Evolutionary conservation across 2,113 vertebrate genomes (phyloP).

Genomic region (Notiomystis cincta): DNA sequence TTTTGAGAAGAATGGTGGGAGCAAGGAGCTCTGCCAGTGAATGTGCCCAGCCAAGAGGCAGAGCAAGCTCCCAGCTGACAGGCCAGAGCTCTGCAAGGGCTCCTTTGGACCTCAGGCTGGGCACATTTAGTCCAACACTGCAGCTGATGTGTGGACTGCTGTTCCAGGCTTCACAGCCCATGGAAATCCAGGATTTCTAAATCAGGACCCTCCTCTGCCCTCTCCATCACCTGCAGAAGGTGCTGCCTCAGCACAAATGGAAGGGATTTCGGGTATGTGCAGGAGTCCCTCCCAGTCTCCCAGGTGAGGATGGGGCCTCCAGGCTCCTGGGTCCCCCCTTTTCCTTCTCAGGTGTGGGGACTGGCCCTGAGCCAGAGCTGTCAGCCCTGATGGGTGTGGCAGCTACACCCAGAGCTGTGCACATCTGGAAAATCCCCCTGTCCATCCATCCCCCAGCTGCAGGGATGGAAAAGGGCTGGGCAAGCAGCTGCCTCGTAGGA

Average conservation of each 20-base stretch:
- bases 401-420: not conserved
- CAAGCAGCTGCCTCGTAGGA: not conserved
- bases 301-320: not conserved
- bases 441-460: not conserved
- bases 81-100: not conserved
- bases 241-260: not conserved
- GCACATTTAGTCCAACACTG: not conserved
- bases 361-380: not conserved
- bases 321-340: not conserved
- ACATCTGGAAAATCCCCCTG: not conserved
- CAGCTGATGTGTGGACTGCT: not conserved
- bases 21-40: not conserved
- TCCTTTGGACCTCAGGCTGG: not conserved
- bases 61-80: not conserved
- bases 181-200: not conserved
- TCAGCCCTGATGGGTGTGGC: not conserved
- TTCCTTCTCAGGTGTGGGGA: not conserved
- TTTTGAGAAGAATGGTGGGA: not conserved
- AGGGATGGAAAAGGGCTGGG: not conserved
- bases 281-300: not conserved
- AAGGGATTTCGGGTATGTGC: not conserved
- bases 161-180: not conserved
- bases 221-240: not conserved
- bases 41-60: not conserved
- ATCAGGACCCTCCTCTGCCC: not conserved